A percentile compares a stretch with the other conserved stretches of the same genome.
Evolutionary conservation across 2,113 vertebrate species (phyloP).

Genomic region (Pycnonotus jocosus): DNA sequence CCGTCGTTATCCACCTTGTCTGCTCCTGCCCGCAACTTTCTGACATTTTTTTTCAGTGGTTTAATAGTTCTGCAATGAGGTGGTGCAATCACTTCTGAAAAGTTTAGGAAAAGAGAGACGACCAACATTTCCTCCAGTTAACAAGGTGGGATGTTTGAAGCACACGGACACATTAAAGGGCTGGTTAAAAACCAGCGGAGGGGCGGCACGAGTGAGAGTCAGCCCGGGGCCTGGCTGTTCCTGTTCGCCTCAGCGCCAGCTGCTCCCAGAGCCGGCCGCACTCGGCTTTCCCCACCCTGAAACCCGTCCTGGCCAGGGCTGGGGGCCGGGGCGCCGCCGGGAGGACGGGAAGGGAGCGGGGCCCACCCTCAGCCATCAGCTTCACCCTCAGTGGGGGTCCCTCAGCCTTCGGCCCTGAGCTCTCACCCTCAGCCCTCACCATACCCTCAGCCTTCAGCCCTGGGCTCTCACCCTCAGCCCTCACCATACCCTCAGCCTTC

Average conservation of each 20-base stretch:
- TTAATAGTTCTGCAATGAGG: not conserved
- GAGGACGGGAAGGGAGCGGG: rapidly evolving
- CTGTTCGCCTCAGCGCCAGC: rapidly evolving
- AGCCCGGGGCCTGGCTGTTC: rapidly evolving
- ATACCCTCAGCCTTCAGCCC: not conserved
- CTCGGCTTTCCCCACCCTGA: rapidly evolving
- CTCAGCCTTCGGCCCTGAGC: too few species aligned
- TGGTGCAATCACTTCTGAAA: not conserved
- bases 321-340: rapidly evolving
- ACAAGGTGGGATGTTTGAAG: not conserved
- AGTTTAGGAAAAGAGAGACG: not conserved
- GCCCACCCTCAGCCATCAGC: too few species aligned
- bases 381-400: not conserved
- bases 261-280: rapidly evolving
- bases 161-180: not conserved
- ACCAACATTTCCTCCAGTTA: not conserved
- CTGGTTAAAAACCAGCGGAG: not conserved
- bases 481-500: not conserved
- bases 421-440: not conserved
- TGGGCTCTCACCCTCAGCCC: not conserved
- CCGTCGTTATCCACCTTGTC: conserved; percentile 79
- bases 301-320: rapidly evolving
- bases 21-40: conserved; percentile 32
- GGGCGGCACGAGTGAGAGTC: rapidly evolving
- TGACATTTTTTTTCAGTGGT: conserved; percentile 40